Percentiles rank a stretch among this genome's conserved stretches.
These are phyloP conservation scores for Marasmarcha lunaedactyla DNA, from an alignment of 2,888 invertebrate genomes.

Conservation along the genomic window DNA sequence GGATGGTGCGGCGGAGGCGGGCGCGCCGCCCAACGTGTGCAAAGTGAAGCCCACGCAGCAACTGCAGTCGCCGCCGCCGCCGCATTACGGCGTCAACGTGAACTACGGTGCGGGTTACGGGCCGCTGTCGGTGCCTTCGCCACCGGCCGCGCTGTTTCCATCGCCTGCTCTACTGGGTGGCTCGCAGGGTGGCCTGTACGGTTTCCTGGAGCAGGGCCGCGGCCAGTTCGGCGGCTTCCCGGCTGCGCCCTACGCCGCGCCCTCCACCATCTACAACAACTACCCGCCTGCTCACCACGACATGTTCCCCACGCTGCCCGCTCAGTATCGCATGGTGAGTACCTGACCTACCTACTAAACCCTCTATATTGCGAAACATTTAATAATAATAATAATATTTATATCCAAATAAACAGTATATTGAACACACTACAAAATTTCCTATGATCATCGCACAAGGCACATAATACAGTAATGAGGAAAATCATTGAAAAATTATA, in stretches of 20 bases:
- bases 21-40: conserved; percentile 78
- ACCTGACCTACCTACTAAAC: too few species aligned
- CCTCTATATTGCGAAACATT: background rate
- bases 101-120: conserved; percentile 83
- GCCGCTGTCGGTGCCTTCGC: conserved; percentile 86
- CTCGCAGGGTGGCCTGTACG: conserved; percentile 81
- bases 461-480: too few species aligned
- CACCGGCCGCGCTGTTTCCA: conserved; percentile 86
- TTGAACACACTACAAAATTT: too few species aligned
- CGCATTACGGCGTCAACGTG: conserved; percentile 76
- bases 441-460: too few species aligned
- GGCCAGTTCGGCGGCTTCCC: conserved; percentile 86
- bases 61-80: conserved; percentile 76
- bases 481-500: too few species aligned
- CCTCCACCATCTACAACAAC: conserved; percentile 78
- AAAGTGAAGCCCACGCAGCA: conserved; percentile 90
- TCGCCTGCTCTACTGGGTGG: conserved; percentile 74
- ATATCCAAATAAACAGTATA: too few species aligned
- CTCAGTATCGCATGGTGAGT: conserved; percentile 60
- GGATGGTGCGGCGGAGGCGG: conserved; percentile 52
- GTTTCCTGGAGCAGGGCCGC: conserved; percentile 82
- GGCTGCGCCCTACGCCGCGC: conserved; percentile 75
- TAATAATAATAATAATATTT: background rate
- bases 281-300: conserved; percentile 80
- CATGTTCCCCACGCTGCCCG: conserved; percentile 61